Evolutionary conservation across 1,140 invertebrate species (phyloP).

Genomic region (Danaus melanippus): DNA sequence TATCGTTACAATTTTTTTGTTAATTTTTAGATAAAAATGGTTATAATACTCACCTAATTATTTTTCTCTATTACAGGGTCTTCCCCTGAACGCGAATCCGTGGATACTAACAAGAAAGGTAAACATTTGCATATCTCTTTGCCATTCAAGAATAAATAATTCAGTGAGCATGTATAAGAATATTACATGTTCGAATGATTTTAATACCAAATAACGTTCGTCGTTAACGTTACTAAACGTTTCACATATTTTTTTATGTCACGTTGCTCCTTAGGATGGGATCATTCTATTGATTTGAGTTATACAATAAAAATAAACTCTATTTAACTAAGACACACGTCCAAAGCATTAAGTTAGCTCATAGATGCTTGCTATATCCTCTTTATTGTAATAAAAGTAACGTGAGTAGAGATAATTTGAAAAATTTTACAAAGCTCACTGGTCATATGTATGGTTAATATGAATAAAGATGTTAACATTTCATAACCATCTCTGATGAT

Average conservation of each 20-base stretch:
- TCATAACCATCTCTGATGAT: too few relatives aligned
- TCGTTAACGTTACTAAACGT: conserved; percentile 37
- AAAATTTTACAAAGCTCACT: too few relatives aligned
- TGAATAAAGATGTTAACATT: too few relatives aligned
- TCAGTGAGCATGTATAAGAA: conserved; percentile 34
- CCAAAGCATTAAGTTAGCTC: too few relatives aligned
- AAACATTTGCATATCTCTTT: conserved; percentile 31
- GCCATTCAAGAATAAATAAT: conserved; percentile 31
- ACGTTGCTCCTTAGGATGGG: conserved; percentile 27
- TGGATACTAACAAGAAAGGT: conserved; percentile 62
- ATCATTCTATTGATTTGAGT: conserved; percentile 20
- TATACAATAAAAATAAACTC: background rate
- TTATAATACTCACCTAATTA: background rate
- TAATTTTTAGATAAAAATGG: background rate
- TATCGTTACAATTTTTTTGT: conserved; percentile 3
- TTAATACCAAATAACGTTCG: conserved; percentile 49
- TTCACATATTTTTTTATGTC: conserved; percentile 41
- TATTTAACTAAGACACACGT: too few relatives aligned
- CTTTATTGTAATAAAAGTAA: too few relatives aligned
- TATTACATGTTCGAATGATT: conserved; percentile 36
- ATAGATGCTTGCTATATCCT: too few relatives aligned
- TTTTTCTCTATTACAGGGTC: conserved; percentile 46
- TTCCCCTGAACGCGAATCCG: conserved; percentile 48
- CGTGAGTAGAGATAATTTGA: too few relatives aligned
- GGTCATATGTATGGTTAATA: too few relatives aligned